These are phyloP conservation scores for Acrobasis repandana DNA, from an alignment of 2,888 invertebrate genomes.

Conservation along the genomic window DNA sequence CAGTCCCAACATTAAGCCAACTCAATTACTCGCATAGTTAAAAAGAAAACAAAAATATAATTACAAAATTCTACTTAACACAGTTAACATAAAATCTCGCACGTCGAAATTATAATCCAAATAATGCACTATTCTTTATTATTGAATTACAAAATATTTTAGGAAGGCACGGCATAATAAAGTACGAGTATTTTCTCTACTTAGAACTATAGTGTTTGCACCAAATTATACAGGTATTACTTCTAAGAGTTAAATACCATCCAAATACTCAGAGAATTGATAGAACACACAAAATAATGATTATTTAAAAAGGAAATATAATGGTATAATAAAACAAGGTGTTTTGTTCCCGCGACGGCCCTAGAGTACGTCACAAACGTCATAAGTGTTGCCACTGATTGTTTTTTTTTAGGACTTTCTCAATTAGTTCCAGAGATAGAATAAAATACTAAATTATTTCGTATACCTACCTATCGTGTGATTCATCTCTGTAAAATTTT, in stretches of 20 bases:
- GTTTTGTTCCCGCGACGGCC: too few relatives aligned
- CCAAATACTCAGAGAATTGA: slow-evolving; percentile 24
- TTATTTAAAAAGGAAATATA: slow-evolving; percentile 22
- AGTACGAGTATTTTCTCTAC: slow-evolving; percentile 45
- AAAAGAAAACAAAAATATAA: slow-evolving; percentile 29
- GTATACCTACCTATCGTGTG: too few relatives aligned
- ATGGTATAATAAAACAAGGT: too few relatives aligned
- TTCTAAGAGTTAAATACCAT: slow-evolving; percentile 20
- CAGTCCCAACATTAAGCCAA: slow-evolving; percentile 26
- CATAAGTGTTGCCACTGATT: too few relatives aligned
- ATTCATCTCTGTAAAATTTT: too few relatives aligned
- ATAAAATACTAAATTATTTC: too few relatives aligned
- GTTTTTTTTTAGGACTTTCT: too few relatives aligned
- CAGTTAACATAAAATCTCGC: slow-evolving; percentile 30
- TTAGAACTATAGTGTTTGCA: slow-evolving; percentile 43
- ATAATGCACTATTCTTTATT: slow-evolving; percentile 27
- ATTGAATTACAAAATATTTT: slow-evolving; percentile 36
- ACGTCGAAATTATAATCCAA: slow-evolving; percentile 29
- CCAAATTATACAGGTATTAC: slow-evolving; percentile 26
- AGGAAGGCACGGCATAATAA: slow-evolving; percentile 53
- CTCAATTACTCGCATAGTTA: slow-evolving; percentile 33
- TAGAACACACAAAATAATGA: slow-evolving; percentile 23
- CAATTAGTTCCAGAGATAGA: too few relatives aligned
- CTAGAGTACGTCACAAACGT: too few relatives aligned
- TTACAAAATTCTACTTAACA: slow-evolving; percentile 33